Evolutionary conservation across 2,113 vertebrate species (phyloP).

Genomic region (Nerophis ophidion): DNA sequence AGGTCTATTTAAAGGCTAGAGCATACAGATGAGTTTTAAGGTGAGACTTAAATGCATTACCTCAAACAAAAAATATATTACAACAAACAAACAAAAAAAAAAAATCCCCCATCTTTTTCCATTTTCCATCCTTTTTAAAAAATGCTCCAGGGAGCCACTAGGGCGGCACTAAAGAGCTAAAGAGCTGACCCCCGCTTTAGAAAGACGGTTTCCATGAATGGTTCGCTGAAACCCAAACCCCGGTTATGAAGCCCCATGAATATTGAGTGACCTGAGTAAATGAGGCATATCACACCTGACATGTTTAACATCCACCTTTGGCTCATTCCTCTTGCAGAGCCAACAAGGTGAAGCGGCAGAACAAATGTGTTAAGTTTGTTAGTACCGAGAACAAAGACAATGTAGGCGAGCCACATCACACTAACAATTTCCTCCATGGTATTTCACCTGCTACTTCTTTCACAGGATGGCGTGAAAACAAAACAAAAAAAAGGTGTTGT

Average conservation of each 20-base stretch:
- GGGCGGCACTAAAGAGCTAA: too few relatives aligned
- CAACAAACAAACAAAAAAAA: too few relatives aligned
- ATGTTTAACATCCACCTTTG: constrained; percentile 66
- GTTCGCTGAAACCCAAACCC: constrained; percentile 49
- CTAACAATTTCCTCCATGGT: constrained; percentile 27
- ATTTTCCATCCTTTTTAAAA: too few relatives aligned
- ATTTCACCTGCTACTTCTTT: constrained; percentile 13
- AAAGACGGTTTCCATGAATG: constrained; percentile 23
- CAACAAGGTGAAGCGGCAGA: constrained; percentile 58
- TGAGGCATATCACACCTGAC: constrained; percentile 59
- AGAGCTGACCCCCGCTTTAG: background rate
- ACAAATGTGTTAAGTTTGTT: constrained; percentile 47
- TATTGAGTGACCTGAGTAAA: constrained; percentile 64
- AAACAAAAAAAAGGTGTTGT: constrained; percentile 30
- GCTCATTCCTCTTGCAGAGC: constrained; percentile 48
- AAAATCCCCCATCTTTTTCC: too few relatives aligned
- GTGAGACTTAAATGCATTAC: too few relatives aligned
- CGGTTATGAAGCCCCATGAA: constrained; percentile 52
- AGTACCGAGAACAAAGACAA: constrained; percentile 33
- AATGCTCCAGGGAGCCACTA: too few relatives aligned
- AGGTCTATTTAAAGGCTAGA: too few relatives aligned
- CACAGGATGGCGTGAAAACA: constrained; percentile 27
- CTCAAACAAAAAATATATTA: too few relatives aligned
- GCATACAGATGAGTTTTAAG: too few relatives aligned
- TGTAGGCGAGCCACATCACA: constrained; percentile 31